Evolutionary conservation across 2,888 invertebrate species (phyloP).

Genomic region (Pedicia rivosa): DNA sequence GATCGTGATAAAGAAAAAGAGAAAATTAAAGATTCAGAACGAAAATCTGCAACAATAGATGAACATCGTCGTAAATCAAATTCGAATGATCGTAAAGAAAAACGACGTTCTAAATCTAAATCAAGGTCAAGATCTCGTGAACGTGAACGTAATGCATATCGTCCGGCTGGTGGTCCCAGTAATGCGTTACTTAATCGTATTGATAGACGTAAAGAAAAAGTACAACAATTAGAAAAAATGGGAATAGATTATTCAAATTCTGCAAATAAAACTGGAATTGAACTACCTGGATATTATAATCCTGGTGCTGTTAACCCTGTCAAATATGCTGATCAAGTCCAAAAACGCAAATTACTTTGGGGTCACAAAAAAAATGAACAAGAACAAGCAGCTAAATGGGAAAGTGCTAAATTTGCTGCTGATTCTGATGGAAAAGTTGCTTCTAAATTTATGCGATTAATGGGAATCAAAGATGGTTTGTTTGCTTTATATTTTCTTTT

Average conservation of each 20-base stretch:
- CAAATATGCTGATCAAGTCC: slow-evolving; percentile 75
- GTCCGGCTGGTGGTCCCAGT: slow-evolving; percentile 13
- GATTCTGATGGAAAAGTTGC: slow-evolving; percentile 86
- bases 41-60: slow-evolving; percentile 16
- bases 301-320: slow-evolving; percentile 55
- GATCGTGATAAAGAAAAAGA: slow-evolving; percentile 21
- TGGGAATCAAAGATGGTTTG: slow-evolving; percentile 67
- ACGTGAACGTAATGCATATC: not conserved
- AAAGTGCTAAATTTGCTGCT: slow-evolving; percentile 72
- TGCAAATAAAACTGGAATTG: slow-evolving; percentile 1
- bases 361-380: slow-evolving; percentile 49
- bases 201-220: slow-evolving; percentile 23
- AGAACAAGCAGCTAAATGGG: slow-evolving; percentile 46
- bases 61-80: slow-evolving; percentile 7
- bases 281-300: slow-evolving; percentile 55
- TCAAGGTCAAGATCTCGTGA: too few relatives aligned
- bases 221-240: slow-evolving; percentile 33
- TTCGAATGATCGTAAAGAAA: slow-evolving; percentile 16
- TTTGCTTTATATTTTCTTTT: slow-evolving; percentile 4
- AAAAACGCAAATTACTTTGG: slow-evolving; percentile 87
- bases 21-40: slow-evolving; percentile 13
- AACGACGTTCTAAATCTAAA: slow-evolving; percentile 17
- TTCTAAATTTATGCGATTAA: slow-evolving; percentile 87
- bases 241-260: slow-evolving; percentile 36
- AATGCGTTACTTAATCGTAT: slow-evolving; percentile 16